Evolutionary conservation across 2,797 vertebrate genomes (phyloP), one percentile per base, ranked within the genome.

Genomic region (Poeciliopsis paucimaculata): DNA sequence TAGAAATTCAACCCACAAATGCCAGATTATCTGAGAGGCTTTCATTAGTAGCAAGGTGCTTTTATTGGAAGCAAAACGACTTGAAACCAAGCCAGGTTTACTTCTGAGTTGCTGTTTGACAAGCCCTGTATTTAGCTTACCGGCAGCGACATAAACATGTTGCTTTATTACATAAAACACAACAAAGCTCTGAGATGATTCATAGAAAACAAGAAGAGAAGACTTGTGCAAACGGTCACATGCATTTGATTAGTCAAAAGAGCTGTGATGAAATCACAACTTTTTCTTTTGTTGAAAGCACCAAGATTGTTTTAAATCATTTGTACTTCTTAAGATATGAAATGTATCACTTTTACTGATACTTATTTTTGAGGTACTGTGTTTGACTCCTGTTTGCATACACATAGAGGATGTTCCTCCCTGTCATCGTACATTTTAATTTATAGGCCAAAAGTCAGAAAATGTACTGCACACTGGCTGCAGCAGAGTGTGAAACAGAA

Each of bases 121-220:
- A 49, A 31, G 49, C 26, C 72, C 39, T 76, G n/a, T 57, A 51
- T 70, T 4, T 72, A 15, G 47, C 51, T 51, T 46, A 57, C 1
- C 2, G 47, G 8, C 43, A n/a, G 3, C 45, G 26, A 45, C 5
- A 71, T 45, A 71, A 46, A 28, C 68, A 28, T 45, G 26, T 46
- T 16, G 6, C 23, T 45, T 45, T 70, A 71, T n/a, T 45, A 15
- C 13, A 46, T 43, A 64, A 78, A 49, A 34, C 2, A 76, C n/a
- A 12, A 13, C 41, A 41, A n/a, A 76, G n/a, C 34, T 47, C 28
- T 43, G 73, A 78, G 47, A 78, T 87, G 82, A 89, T 62, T 87
- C 72, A 84, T 28, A 75, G 2, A 10, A 73, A 45, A 47, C 73
- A 20, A 78, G 12, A 70, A 43, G 3, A 23, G 60, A 73, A 23